Base-by-base conservation (phyloP, 2,113 vertebrate species). In the Paedocypris sp. region DNA sequence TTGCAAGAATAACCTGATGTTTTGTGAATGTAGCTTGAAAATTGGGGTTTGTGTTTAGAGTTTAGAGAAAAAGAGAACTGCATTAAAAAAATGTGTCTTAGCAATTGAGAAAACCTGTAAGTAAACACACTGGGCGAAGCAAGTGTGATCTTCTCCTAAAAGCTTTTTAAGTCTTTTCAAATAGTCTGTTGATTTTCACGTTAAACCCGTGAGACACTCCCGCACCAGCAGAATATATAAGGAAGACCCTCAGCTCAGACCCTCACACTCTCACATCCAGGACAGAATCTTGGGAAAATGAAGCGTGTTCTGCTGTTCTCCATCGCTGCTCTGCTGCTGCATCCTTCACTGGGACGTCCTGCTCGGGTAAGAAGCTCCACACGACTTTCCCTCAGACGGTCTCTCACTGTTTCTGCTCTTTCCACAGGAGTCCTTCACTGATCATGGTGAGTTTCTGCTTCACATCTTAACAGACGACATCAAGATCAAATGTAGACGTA, bases 311-410 rank as follows among this genome's bases (percentile, higher is more conserved):
- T 62, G n/a, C 18, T 58, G 26, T 45, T 52, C 8, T 53, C 23
- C 9, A 35, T 64, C 12, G 19, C 59, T 5, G 19, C 19, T 7
- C 2, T 64, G 22, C 18, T 75, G 43, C n/a, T 64, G 1, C 57
- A 33, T 23, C 26, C 12, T 13, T 41, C 64, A 16, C 46, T 15
- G 29, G 38, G 64, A 8, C 2, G 25, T 33, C 32, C 25, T 41
- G 13, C 35, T 31, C 16, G 1, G 13, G 49, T 45, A 46, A 31
- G 28, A 39, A 18, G 13, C n/a, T 39, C n/a, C 12, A 6, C 13
- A 4, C 4, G 1, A 5, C 8, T 38, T 19, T n/a, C 6, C 2
- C 8, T 35, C 18, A 7, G 6, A 12, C n/a, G 25, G 3, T 32
- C n/a, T 43, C 11, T 45, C 18, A 18, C 42, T 29, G 20, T 36